Evolutionary conservation across 2,113 vertebrate genomes (phyloP), one percentile per base, ranked within the genome.

Genomic region (Salvelinus fontinalis): DNA sequence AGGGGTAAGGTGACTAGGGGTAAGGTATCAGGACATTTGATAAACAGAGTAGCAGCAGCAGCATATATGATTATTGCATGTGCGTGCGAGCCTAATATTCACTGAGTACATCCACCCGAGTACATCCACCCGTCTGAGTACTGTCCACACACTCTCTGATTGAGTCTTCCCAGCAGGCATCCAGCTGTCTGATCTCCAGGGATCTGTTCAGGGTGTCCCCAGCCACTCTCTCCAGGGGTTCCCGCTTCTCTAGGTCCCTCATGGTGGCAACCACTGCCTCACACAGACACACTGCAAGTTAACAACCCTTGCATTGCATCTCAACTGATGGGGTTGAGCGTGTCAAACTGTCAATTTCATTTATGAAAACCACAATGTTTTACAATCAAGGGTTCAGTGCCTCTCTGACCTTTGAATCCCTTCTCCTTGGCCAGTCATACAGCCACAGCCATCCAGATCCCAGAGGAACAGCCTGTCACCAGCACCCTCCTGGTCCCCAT

Each of bases 401-500:
- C 48, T 16, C 24, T 7, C 81, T 93, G 76, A 96, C 95, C 95
- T 78, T 91, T 90, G 85, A 93, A 96, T 11, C 94, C 90, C 67
- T 76, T 86, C 14, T 96, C 95, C 7, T 82, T 93, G 11, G 95
- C 95, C 80, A 96, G 86, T 34, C 89, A 85, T 27, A 91, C 86
- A 0, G 95, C 95, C 0, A 96, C 83, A 64, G 93, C 91, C 34
- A 96, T 86, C 62, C 95, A 95, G 3, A 96, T 95, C 34, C 95
- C 95, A 0, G 95, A 95, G 20, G 95, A 96, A 73, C 95, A 96
- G 66, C 95, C 95, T 0, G 95, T 95, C 83, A 96, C 79, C 5
- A 96, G 83, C 54, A 96, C 94, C 0, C 82, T 93, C 70, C 83
- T 89, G 73, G 79, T 79, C 39, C 80, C 86, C 91, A 92, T 92